Evolutionary conservation across 1,140 invertebrate species (phyloP).

Genomic region (Monochamus saltuarius): DNA sequence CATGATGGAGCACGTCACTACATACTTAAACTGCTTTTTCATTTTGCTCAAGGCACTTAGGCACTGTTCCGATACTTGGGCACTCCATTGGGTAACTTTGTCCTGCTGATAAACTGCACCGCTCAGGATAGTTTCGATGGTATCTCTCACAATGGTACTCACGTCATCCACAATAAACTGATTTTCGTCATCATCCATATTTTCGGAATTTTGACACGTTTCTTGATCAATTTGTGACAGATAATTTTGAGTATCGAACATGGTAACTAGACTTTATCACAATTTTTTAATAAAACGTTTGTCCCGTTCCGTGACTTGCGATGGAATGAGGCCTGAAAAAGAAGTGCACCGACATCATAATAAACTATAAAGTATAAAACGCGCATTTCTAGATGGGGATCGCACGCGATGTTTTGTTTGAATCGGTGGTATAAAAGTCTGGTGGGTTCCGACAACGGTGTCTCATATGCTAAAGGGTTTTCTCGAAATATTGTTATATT

Average conservation of each 20-base stretch:
- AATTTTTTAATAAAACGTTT: no score
- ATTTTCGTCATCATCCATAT: slow-evolving; percentile 47
- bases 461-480: no score
- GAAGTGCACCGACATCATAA: slow-evolving; percentile 5
- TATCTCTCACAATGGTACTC: slow-evolving; percentile 96
- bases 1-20: slow-evolving; percentile 95
- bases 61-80: slow-evolving; percentile 91
- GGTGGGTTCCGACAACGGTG: no score
- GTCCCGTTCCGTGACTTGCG: no score
- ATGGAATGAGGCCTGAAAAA: background rate
- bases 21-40: slow-evolving; percentile 90
- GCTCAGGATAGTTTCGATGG: slow-evolving; percentile 91
- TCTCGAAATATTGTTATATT: no score
- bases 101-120: slow-evolving; percentile 92
- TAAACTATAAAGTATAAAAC: background rate
- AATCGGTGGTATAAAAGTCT: no score
- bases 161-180: slow-evolving; percentile 68
- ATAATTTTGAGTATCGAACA: slow-evolving; percentile 27
- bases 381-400: background rate
- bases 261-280: slow-evolving; percentile 1
- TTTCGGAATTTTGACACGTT: slow-evolving; percentile 28
- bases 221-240: slow-evolving; percentile 18
- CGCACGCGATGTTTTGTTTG: no score
- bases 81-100: slow-evolving; percentile 97
- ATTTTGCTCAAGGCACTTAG: slow-evolving; percentile 88